These are phyloP conservation scores for Cranoglanis bouderius DNA, from an alignment of 2,113 vertebrate genomes.

Conservation along the genomic window DNA sequence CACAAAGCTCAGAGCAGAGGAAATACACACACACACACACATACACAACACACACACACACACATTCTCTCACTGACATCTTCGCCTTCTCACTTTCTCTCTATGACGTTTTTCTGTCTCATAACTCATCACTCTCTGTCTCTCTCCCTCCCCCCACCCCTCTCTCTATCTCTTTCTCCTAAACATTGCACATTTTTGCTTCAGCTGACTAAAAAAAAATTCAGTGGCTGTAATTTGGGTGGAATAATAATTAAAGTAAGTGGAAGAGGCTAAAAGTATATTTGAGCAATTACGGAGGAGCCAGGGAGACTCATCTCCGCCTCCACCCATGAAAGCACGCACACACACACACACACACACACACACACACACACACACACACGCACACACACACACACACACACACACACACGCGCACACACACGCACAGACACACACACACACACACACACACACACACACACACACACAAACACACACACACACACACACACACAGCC, in stretches of 20 bases:
- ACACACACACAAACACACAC: conserved; percentile 17
- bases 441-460: background rate
- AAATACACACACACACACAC: conserved; percentile 14
- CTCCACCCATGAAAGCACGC: conserved; percentile 27
- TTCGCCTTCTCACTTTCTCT: conserved; percentile 18
- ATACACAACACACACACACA: conserved; percentile 11
- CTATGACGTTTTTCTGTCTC: conserved; percentile 13
- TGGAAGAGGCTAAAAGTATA: conserved; percentile 36
- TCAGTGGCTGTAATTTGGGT: conserved; percentile 53
- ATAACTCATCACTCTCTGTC: conserved; percentile 29
- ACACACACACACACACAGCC: background rate
- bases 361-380: conserved; percentile 24
- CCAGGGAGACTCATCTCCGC: conserved; percentile 42
- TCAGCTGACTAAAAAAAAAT: conserved; percentile 31
- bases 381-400: conserved; percentile 5
- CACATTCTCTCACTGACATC: conserved; percentile 36
- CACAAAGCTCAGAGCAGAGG: conserved; percentile 19
- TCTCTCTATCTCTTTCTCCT: background rate
- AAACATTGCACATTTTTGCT: conserved; percentile 6
- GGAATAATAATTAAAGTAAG: conserved; percentile 59
- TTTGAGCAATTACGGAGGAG: conserved; percentile 46
- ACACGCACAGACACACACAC: background rate
- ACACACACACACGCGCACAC: conserved; percentile 7
- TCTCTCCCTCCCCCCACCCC: background rate
- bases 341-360: conserved; percentile 5